Evolutionary conservation across 1,140 invertebrate genomes (phyloP).

Genomic region (Helicoverpa zea): DNA sequence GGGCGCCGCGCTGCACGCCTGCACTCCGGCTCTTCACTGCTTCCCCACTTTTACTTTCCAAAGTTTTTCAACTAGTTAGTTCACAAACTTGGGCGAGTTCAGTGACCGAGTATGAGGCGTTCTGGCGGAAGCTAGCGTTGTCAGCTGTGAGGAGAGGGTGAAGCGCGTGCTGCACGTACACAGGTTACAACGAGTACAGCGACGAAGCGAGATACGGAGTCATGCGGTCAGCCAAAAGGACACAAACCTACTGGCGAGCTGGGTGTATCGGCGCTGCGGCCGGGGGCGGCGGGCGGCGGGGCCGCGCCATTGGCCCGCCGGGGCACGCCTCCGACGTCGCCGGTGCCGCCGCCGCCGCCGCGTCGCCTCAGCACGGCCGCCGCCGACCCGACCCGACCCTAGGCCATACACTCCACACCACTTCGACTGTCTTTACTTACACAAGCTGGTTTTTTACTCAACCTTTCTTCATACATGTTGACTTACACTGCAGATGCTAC

Average conservation of each 20-base stretch:
- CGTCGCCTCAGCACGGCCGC: constrained; percentile 59
- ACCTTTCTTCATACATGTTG: not conserved
- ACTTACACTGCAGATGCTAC: not conserved
- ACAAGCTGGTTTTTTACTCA: constrained; percentile 57
- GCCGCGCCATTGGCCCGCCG: constrained; percentile 80
- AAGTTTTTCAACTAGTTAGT: constrained; percentile 72
- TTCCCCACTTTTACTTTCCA: constrained; percentile 67
- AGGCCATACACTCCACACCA: constrained; percentile 45
- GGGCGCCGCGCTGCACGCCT: constrained; percentile 72
- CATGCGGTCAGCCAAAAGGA: constrained; percentile 87
- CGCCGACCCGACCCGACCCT: constrained; percentile 51
- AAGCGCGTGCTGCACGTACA: constrained; percentile 81
- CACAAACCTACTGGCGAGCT: constrained; percentile 86
- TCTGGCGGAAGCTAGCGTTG: constrained; percentile 73
- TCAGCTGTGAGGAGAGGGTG: constrained; percentile 62
- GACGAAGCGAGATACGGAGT: constrained; percentile 87
- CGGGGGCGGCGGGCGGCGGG: constrained; percentile 75
- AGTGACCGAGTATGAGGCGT: constrained; percentile 65
- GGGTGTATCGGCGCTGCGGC: constrained; percentile 71
- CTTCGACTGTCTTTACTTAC: constrained; percentile 62
- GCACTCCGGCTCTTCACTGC: constrained; percentile 67
- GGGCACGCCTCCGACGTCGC: constrained; percentile 79
- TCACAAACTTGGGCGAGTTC: constrained; percentile 69
- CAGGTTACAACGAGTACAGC: constrained; percentile 83
- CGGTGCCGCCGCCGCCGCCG: constrained; percentile 58